A percentile compares a stretch with the other conserved stretches of the same genome.
These are phyloP conservation scores for Trinectes maculatus DNA, from an alignment of 2,113 vertebrate species.

Conservation along the genomic window DNA sequence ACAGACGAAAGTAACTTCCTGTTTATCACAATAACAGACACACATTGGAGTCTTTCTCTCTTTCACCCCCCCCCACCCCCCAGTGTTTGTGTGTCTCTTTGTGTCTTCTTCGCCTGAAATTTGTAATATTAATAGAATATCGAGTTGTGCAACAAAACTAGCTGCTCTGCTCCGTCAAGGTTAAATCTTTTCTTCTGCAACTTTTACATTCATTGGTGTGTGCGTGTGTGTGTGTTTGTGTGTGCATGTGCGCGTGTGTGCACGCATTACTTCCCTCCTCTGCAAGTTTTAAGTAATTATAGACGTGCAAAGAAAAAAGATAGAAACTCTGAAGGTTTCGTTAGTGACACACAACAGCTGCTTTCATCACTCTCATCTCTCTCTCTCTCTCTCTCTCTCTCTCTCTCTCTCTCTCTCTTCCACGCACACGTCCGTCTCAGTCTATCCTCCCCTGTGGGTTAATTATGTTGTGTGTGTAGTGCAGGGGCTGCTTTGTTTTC, in stretches of 20 bases:
- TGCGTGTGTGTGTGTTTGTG: conserved; percentile 29
- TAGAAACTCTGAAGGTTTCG: conserved; percentile 31
- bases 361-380: conserved; percentile 37
- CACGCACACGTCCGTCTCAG: conserved; percentile 21
- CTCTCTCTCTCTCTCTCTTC: conserved; percentile 24
- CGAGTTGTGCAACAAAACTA: conserved; percentile 39
- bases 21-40: too few relatives aligned
- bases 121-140: conserved; percentile 61
- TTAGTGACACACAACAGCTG: conserved; percentile 38
- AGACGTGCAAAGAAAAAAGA: conserved; percentile 29
- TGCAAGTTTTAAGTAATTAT: conserved; percentile 54
- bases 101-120: conserved; percentile 33
- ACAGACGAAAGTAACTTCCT: neutral
- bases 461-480: conserved; percentile 69
- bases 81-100: too few relatives aligned
- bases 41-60: neutral
- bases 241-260: conserved; percentile 9
- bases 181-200: conserved; percentile 20
- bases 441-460: conserved; percentile 73
- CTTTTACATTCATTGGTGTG: conserved; percentile 32
- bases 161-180: conserved; percentile 33
- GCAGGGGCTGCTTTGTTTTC: conserved; percentile 67
- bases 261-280: conserved; percentile 13
- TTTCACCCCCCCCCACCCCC: too few relatives aligned
- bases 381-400: conserved; percentile 7